phyloP scores from a whole-genome alignment of 64 coral and sea anemone genomes.

The Montipora foliosa region DNA sequence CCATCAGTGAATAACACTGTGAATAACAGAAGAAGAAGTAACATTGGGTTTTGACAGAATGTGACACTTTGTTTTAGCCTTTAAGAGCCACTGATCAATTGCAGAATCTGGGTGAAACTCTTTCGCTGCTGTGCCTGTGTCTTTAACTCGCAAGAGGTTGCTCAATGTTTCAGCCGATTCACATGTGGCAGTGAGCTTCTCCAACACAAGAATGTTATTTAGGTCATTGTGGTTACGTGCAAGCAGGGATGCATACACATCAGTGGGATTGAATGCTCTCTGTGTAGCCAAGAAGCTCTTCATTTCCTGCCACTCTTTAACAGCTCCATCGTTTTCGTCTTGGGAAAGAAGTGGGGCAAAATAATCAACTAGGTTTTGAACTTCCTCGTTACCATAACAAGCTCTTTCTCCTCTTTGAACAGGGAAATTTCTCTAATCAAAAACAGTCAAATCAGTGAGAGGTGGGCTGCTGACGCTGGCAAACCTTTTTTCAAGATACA shows the following conservation, averaged over 20 bases:
- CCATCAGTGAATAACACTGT: slow-evolving; percentile 13
- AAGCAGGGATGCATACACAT: too few species aligned
- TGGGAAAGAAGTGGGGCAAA: slow-evolving; percentile 32
- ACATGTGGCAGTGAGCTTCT: slow-evolving; percentile 28
- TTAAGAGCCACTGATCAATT: slow-evolving; percentile 36
- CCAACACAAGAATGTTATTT: slow-evolving; percentile 15
- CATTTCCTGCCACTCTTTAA: slow-evolving; percentile 53
- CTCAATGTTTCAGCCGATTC: slow-evolving; percentile 31
- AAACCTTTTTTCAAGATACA: slow-evolving; percentile 39
- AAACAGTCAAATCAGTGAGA: slow-evolving; percentile 49
- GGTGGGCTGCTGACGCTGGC: slow-evolving; percentile 12
- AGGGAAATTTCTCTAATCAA: slow-evolving; percentile 54
- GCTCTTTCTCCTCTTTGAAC: slow-evolving; percentile 49
- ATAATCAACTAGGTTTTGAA: slow-evolving; percentile 7
- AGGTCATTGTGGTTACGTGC: slow-evolving; percentile 30
- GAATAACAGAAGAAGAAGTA: slow-evolving; percentile 6
- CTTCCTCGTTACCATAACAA: slow-evolving; percentile 21
- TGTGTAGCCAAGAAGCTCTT: slow-evolving; percentile 64
- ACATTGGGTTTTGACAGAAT: slow-evolving; percentile 34
- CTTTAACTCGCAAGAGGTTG: slow-evolving; percentile 36
- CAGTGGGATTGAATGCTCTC: slow-evolving; percentile 13
- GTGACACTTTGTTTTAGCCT: slow-evolving; percentile 63
- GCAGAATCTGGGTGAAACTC: slow-evolving; percentile 46
- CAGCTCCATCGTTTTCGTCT: slow-evolving; percentile 35
- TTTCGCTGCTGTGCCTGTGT: neutral